Evolutionary conservation across 2,888 invertebrate species (phyloP), one percentile per base, ranked within the genome.

Genomic region (Osedax fenrisi): DNA sequence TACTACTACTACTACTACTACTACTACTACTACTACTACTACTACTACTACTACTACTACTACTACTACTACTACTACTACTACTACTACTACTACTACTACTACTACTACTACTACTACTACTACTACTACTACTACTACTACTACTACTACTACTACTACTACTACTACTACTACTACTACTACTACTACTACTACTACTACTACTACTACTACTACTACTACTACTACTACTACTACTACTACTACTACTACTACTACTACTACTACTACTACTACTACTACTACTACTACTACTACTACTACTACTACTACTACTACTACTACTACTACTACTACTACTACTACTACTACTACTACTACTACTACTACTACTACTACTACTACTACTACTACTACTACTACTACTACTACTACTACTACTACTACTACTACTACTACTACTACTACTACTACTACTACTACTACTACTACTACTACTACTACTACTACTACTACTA

Each of bases 171-270:
- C 67, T 67, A 25, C 67, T 67, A 10, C 67, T 67, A 25, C 67
- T 67, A 10, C 67, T 67, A 25, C 67, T 67, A 10, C 67, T 67
- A 25, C 67, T 67, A 10, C 67, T 67, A 25, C 67, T 67, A 10
- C 67, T 67, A 25, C 67, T 67, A 10, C 67, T 67, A 25, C 67
- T 73, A 27, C 73, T 27, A 66, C 73, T 56, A 13, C 72, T 74
- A 23, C 75, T 73, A 25, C 67, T 41, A 25, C 72, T 67, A 67
- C 75, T 27, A 66, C 72, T 74, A 69, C 73, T 61, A 69, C 75
- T 75, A 62, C 75, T 41, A 41, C 74, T 74, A 56, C 74, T 66
- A 73, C 75, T 75, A 72, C 75, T 75, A 73, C 75, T 75, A 61
- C 75, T 74, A 27, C 70, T 73, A 71, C 73, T 73, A 2, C 73